phyloP scores from a whole-genome alignment of 2,797 vertebrate genomes.

The Rhyacichthys aspro region DNA sequence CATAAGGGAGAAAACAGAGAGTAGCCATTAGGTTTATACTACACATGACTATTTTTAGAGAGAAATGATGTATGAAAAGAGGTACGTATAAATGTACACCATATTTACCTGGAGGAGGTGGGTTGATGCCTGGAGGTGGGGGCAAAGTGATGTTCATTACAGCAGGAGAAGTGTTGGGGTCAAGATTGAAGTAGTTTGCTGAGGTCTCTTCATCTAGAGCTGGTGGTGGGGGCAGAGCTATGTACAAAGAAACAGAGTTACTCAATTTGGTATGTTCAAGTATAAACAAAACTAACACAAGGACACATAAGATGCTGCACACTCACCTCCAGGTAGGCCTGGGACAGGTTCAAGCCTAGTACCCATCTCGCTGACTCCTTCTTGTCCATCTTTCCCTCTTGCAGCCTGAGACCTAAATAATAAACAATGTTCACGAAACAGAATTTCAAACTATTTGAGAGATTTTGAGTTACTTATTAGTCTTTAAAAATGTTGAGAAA shows the following conservation, averaged over 20 bases:
- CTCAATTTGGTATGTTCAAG: background rate
- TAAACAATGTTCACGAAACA: background rate
- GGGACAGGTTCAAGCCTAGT: slow-evolving; percentile 96
- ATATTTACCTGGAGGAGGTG: slow-evolving; percentile 88
- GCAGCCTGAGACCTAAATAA: slow-evolving; percentile 91
- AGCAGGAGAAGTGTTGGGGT: slow-evolving; percentile 87
- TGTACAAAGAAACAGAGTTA: slow-evolving; percentile 17
- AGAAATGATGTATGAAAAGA: background rate
- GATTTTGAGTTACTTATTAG: too few species aligned
- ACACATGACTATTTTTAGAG: background rate
- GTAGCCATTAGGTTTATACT: background rate
- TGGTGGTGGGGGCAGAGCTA: slow-evolving; percentile 93
- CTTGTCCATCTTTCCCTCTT: slow-evolving; percentile 94
- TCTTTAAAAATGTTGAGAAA: too few species aligned
- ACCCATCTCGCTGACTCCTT: slow-evolving; percentile 91
- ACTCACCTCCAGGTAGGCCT: slow-evolving; percentile 93
- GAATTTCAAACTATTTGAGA: background rate
- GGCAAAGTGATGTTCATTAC: slow-evolving; percentile 94
- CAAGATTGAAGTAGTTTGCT: slow-evolving; percentile 97
- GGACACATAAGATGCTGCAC: background rate
- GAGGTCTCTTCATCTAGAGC: slow-evolving; percentile 91
- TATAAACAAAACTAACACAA: background rate
- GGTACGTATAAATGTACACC: background rate
- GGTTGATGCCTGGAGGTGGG: slow-evolving; percentile 93
- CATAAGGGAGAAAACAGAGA: background rate